Base-by-base conservation (phyloP, 1,140 invertebrate genomes). In the Trachymyrmex septentrionalis region DNA sequence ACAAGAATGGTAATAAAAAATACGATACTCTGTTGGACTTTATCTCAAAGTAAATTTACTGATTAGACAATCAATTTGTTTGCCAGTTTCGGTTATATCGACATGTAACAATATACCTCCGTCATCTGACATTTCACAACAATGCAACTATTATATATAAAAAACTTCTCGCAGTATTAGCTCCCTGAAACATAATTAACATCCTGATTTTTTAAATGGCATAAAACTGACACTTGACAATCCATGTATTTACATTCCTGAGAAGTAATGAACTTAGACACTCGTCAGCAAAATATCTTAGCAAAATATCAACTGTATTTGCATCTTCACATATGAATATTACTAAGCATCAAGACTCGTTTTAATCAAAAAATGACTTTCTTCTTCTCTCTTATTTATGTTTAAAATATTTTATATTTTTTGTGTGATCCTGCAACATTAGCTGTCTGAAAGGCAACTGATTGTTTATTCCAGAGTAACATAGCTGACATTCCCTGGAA, bases 21-120 rank as follows among this genome's bases (percentile, higher is more conserved):
- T 44, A 61, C 9, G 34, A 63, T 44, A 48, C 34, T 69, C 27
- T 44, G 30, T 34, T 69, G n/a, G 2, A 3, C 14, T 67, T 67
- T 53, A 80, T 64, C 75, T 80, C 44, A 30, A n/a, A 38, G 9
- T 59, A 55, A 30, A 57, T 55, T 14, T 34, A 19, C 27, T 55
- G 77, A 80, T 80, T 38, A 48, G 63, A 55, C 48, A 69, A 80
- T 80, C 63, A 67, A 80, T 69, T 69, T 69, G n/a, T 38, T 30
- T 55, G 44, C 7, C 67, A 82, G 50, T 53, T 82, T 12, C 27
- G 7, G n/a, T 30, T 14, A 59, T 7, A 67, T 61, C 14, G n/a
- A 76, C 34, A 21, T 7, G 19, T 59, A 82, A 44, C n/a, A 21
- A 21, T n/a, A 30, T 30, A 50, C 67, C 12, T 21, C n/a, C 27